Conservation (phyloP, 2,888 invertebrate species). For the Celastrina argiolus region DNA sequence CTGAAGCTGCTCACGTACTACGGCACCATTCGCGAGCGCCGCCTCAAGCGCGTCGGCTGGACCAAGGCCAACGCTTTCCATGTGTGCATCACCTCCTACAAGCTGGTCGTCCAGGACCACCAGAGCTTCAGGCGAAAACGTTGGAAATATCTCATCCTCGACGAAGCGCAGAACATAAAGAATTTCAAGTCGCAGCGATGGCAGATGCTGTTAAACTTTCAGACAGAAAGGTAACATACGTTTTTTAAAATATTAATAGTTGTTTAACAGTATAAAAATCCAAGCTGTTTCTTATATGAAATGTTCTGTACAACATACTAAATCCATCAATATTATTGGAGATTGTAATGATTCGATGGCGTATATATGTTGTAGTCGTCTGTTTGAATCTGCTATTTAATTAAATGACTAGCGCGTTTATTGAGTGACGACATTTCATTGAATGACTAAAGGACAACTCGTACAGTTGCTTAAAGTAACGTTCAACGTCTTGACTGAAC, state of each 20-base stretch:
- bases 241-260: neutral
- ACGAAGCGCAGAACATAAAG: conserved; percentile 99
- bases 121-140: conserved; percentile 97
- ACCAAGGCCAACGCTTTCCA: conserved; percentile 99
- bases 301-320: too few relatives aligned
- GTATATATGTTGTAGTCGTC: too few relatives aligned
- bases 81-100: conserved; percentile 98
- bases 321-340: too few relatives aligned
- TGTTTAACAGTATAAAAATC: neutral
- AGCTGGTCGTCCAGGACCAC: conserved; percentile 98
- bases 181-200: conserved; percentile 99
- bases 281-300: too few relatives aligned
- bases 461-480: too few relatives aligned
- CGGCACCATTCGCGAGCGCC: conserved; percentile 96
- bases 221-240: conserved; percentile 86
- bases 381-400: too few relatives aligned
- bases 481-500: too few relatives aligned
- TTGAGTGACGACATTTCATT: too few relatives aligned
- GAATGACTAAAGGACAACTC: too few relatives aligned
- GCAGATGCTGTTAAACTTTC: conserved; percentile 97
- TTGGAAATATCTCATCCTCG: conserved; percentile 98
- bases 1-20: conserved; percentile 99
- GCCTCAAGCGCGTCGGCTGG: conserved; percentile 95
- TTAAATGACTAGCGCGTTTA: too few relatives aligned
- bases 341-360: too few relatives aligned